Evolutionary conservation across 1,140 invertebrate genomes (phyloP), one percentile per base, ranked within the genome.

Genomic region (Acromyrmex heyeri): DNA sequence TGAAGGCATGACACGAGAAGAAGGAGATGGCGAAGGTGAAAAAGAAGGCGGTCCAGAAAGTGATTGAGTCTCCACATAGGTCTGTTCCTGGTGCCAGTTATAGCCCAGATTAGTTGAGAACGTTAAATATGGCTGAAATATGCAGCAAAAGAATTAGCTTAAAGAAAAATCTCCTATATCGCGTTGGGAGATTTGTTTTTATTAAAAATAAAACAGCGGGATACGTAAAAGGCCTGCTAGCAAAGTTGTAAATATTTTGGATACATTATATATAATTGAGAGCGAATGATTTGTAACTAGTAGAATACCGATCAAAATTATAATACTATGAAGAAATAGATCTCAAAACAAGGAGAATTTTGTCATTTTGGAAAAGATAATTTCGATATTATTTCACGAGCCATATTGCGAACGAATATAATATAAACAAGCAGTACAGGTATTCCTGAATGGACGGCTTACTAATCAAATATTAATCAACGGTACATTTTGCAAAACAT

Each of bases 1-100:
- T 34, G 95, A 96, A 88, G 96, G 96, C 61, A 96, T 96, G 96
- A 96, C 95, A 34, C 94, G 96, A 10, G 96, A 96, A 85, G 95
- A 96, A 88, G 96, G 96, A 6, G 96, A 96, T 57, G 96, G 96
- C 14, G 96, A 96, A 90, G 96, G 95, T 48, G 96, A 96, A 78
- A 95, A 94, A 57, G 95, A 95, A 78, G 90, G 86, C 6, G 95
- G 91, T 86, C 91, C 94, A 8, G 95, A 95, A 79, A 94, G 89
- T 88, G 94, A 95, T 86, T 95, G 93, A 95, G 88, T 87, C 14
- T 81, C 75, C 86, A 61, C 30, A 55, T 59, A 24, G 62, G n/a
- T 44, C 44, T 73, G 62, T 90, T 62, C 27, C 30, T 62, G 62
- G 78, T 53, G 73, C 83, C 70, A 79, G 53, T 88, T 64, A 61